These are phyloP conservation scores for Gymnogyps californianus DNA, from an alignment of 2,113 vertebrate genomes.

Conservation along the genomic window DNA sequence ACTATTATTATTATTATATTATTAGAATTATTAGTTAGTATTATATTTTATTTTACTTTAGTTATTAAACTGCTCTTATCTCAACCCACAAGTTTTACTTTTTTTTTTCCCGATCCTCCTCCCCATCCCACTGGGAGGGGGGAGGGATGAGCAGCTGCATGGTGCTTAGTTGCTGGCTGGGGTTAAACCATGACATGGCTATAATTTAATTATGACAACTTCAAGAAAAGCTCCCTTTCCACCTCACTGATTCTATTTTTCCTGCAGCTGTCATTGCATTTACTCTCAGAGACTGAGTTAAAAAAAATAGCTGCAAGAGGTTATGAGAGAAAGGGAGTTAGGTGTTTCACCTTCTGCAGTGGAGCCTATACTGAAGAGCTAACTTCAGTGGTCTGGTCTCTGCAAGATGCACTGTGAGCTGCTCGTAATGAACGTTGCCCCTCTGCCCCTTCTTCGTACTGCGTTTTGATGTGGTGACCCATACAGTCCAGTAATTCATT, in stretches of 20 bases:
- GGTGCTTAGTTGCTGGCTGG: no score
- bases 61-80: no score
- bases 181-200: no score
- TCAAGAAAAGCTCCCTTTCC: conserved; percentile 10
- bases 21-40: no score
- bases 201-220: no score
- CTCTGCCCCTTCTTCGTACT: neutral
- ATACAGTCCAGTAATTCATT: neutral
- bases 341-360: neutral
- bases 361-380: neutral
- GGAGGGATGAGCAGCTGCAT: no score
- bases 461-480: neutral
- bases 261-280: neutral
- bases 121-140: no score
- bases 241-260: conserved; percentile 5
- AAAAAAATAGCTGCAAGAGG: neutral
- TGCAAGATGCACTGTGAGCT: neutral
- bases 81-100: no score
- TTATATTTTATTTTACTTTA: no score
- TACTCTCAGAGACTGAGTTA: neutral
- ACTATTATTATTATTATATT: no score
- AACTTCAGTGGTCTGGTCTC: neutral
- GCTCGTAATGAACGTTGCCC: neutral
- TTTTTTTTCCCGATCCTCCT: no score
- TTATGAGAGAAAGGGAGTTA: neutral